Evolutionary conservation across 2,113 vertebrate genomes (phyloP).

Genomic region (Lepidothrix coronata): DNA sequence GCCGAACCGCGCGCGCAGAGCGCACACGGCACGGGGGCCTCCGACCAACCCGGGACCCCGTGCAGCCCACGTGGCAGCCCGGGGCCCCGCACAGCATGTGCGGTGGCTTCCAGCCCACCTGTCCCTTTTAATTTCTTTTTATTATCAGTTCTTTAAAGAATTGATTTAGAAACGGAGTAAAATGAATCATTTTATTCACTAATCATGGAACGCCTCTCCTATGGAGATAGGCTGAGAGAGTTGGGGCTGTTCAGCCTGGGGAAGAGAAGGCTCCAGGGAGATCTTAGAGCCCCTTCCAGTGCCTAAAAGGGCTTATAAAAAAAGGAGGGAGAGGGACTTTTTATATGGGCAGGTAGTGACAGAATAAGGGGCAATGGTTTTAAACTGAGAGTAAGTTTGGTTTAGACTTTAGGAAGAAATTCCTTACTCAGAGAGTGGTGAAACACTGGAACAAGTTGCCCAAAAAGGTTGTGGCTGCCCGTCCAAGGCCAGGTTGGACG

Average conservation of each 20-base stretch:
- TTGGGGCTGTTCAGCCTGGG: not conserved
- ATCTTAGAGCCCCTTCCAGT: not conserved
- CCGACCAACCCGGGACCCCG: too few species aligned
- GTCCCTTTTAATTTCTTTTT: not conserved
- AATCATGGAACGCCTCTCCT: not conserved
- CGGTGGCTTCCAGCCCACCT: not conserved
- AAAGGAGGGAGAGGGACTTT: not conserved
- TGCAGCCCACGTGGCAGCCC: too few species aligned
- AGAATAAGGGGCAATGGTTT: not conserved
- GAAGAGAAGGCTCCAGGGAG: not conserved
- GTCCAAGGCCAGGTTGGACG: accelerated
- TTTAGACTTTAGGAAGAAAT: not conserved
- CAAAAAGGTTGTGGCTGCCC: not conserved
- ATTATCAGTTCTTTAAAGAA: not conserved
- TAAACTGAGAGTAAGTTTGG: not conserved
- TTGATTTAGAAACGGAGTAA: not conserved
- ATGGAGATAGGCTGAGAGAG: not conserved
- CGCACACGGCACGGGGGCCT: too few species aligned
- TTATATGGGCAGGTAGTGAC: not conserved
- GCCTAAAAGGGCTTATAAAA: not conserved
- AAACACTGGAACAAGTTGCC: not conserved
- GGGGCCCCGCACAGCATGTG: too few species aligned
- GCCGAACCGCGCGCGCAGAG: too few species aligned
- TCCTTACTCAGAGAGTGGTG: not conserved
- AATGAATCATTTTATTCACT: not conserved